A percentile compares a stretch with the other conserved stretches of the same genome.
Evolutionary conservation across 2,113 vertebrate genomes (phyloP).

Genomic region (Cygnus buccinator): DNA sequence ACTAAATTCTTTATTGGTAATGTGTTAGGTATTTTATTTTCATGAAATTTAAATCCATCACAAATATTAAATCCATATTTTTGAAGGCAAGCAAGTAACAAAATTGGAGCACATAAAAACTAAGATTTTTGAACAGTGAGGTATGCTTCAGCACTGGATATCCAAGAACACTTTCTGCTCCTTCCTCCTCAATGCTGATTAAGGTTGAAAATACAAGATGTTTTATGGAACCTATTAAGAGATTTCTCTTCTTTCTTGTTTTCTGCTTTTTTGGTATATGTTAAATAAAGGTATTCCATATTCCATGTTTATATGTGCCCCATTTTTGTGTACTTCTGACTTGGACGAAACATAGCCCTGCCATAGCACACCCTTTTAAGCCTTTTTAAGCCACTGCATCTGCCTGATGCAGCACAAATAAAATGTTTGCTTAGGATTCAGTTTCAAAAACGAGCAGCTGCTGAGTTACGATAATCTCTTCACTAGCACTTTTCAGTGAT

Average conservation of each 20-base stretch:
- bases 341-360: not conserved
- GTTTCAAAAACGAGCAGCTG: conserved; percentile 10
- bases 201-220: not conserved
- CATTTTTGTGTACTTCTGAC: not conserved
- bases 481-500: not conserved
- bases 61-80: conserved; percentile 64
- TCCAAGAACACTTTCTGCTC: conserved; percentile 11
- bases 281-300: not conserved
- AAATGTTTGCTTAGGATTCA: conserved; percentile 22
- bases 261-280: not conserved
- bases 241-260: conserved; percentile 17
- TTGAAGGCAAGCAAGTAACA: not conserved
- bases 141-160: conserved; percentile 16
- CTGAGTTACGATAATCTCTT: not conserved
- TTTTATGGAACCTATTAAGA: not conserved
- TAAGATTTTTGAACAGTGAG: conserved; percentile 45
- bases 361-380: not conserved
- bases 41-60: conserved; percentile 18
- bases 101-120: conserved; percentile 6
- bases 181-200: not conserved
- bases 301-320: not conserved
- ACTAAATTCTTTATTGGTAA: conserved; percentile 24
- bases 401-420: conserved; percentile 1
- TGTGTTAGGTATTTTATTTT: conserved; percentile 23
- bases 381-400: not conserved